phyloP scores from a whole-genome alignment of 2,888 invertebrate genomes.

The Zygaena filipendulae region DNA sequence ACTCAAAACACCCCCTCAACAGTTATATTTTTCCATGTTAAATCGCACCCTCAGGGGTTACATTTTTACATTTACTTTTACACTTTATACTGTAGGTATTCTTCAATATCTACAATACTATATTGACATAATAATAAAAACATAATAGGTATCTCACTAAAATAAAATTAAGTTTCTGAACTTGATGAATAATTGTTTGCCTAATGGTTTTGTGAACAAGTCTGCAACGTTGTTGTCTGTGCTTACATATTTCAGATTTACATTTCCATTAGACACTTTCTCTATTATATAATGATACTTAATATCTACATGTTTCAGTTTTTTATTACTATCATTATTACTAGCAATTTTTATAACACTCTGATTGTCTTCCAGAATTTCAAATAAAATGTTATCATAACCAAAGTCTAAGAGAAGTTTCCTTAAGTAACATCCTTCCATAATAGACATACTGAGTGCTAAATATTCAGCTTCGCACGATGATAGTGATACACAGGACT shows the following conservation, averaged over 20 bases:
- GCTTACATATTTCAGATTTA: conserved; percentile 6
- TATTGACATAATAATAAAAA: too few species aligned
- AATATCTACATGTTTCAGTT: conserved; percentile 11
- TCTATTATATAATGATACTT: conserved; percentile 6
- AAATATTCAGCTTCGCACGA: conserved; percentile 6
- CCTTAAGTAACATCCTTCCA: conserved; percentile 1
- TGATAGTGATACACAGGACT: conserved; percentile 7
- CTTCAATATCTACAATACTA: too few species aligned
- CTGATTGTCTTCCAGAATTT: conserved; percentile 5
- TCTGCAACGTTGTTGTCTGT: conserved; percentile 9
- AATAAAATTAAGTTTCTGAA: conserved; percentile 5
- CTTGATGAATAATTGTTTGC: conserved; percentile 5
- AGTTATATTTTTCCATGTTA: too few species aligned
- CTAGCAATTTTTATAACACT: conserved; percentile 4
- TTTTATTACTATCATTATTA: conserved; percentile 2
- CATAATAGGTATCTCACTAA: too few species aligned
- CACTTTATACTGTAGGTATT: too few species aligned
- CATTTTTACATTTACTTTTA: too few species aligned
- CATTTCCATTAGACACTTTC: conserved; percentile 1
- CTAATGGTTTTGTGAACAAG: conserved; percentile 10
- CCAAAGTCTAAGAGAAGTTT: conserved; percentile 1
- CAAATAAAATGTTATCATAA: not conserved
- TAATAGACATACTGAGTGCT: conserved; percentile 1
- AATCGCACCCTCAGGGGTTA: too few species aligned
- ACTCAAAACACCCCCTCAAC: too few species aligned